Percentiles rank a stretch among this genome's conserved stretches.
phyloP scores from a whole-genome alignment of 2,113 vertebrate species.

The Danionella cerebrum region DNA sequence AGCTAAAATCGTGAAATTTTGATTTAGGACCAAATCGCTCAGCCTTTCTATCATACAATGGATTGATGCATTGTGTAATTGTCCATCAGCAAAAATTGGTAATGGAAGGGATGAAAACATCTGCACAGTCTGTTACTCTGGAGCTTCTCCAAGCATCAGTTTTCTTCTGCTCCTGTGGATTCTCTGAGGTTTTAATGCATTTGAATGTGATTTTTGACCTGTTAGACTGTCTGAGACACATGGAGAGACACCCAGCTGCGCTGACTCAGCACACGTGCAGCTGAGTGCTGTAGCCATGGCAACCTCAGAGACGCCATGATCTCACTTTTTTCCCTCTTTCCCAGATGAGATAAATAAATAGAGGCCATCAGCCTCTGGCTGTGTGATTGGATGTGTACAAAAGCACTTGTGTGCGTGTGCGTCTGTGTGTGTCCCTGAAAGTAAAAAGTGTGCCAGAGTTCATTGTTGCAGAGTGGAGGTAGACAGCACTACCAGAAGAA shows the following conservation, averaged over 20 bases:
- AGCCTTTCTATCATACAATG: too few species aligned
- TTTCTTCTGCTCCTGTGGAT: neutral
- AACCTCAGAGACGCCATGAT: slow-evolving; percentile 45
- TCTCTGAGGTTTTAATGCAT: neutral
- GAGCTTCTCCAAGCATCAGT: neutral
- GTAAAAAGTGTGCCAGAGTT: slow-evolving; percentile 16
- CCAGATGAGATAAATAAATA: slow-evolving; percentile 58
- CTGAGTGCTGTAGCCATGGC: slow-evolving; percentile 59
- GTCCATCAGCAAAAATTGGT: too few species aligned
- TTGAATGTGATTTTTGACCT: slow-evolving; percentile 36
- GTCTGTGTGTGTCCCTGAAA: slow-evolving; percentile 26
- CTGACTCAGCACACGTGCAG: slow-evolving; percentile 61
- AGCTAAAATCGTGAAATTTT: too few species aligned
- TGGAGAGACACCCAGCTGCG: slow-evolving; percentile 46
- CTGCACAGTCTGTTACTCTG: neutral
- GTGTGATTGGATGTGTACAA: slow-evolving; percentile 7
- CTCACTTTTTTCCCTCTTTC: slow-evolving; percentile 24
- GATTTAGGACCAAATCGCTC: too few species aligned
- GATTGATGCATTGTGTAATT: too few species aligned
- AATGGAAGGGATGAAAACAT: too few species aligned
- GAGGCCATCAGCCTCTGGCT: slow-evolving; percentile 47
- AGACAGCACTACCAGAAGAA: neutral
- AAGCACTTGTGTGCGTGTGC: slow-evolving; percentile 22
- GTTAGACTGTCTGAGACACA: slow-evolving; percentile 45
- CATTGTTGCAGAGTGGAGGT: neutral